Evolutionary conservation across 2,888 invertebrate genomes (phyloP).

Genomic region (Pegoplata infirma): DNA sequence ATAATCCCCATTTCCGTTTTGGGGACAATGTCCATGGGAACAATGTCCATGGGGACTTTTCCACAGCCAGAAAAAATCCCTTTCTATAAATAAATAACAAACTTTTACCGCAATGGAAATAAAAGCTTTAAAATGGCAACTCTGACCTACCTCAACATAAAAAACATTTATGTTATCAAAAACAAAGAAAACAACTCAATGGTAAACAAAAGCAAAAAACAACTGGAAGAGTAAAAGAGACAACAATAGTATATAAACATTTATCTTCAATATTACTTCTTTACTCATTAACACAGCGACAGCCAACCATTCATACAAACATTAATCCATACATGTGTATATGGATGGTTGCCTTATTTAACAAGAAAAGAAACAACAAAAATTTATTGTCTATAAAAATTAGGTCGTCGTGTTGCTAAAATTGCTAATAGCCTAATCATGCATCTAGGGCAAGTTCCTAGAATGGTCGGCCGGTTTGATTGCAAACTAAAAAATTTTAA

Average conservation of each 20-base stretch:
- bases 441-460: conserved; percentile 78
- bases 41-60: no score
- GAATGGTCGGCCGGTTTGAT: conserved; percentile 69
- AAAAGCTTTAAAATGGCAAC: no score
- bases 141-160: conserved; percentile 26
- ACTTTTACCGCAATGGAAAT: neutral
- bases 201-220: neutral
- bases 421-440: conserved; percentile 70
- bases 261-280: neutral
- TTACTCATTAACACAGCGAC: neutral
- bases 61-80: no score
- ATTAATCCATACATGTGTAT: neutral
- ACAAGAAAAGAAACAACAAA: neutral
- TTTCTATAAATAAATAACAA: neutral
- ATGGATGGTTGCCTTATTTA: neutral
- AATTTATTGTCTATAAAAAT: conserved; percentile 58
- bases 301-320: neutral
- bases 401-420: conserved; percentile 66
- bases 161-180: neutral
- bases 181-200: neutral
- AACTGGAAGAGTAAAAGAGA: neutral
- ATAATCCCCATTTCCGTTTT: no score
- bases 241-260: neutral
- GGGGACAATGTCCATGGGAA: no score
- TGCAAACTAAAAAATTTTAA: conserved; percentile 7